phyloP scores from a whole-genome alignment of 1,140 invertebrate species.

The Drosophila murphyi region DNA sequence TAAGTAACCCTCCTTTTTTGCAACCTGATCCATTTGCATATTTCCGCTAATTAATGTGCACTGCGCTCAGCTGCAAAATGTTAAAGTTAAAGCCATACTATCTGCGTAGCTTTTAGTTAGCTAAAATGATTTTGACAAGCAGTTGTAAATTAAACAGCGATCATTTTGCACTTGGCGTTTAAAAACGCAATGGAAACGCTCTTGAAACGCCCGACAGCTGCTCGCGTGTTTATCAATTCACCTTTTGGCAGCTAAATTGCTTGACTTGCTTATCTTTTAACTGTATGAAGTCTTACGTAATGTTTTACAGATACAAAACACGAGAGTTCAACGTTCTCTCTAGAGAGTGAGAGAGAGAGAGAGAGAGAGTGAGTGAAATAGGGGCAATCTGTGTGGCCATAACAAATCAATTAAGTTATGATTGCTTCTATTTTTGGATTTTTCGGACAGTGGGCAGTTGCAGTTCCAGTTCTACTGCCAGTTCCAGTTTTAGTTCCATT shows the following conservation, averaged over 20 bases:
- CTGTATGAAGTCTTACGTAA: conserved; percentile 23
- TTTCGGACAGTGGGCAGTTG: conserved; percentile 18
- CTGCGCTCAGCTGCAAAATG: conserved; percentile 25
- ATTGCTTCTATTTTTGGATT: neutral
- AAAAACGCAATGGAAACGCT: conserved; percentile 23
- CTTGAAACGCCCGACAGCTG: conserved; percentile 8
- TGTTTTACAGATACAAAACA: conserved; percentile 14
- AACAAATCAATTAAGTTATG: conserved; percentile 47
- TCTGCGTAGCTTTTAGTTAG: conserved; percentile 20
- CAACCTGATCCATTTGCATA: conserved; percentile 24
- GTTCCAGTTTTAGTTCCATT: neutral
- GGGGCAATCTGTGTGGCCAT: conserved; percentile 34
- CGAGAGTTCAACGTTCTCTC: conserved; percentile 31
- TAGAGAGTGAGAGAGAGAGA: neutral
- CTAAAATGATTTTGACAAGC: neutral
- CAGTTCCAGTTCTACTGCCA: too few relatives aligned
- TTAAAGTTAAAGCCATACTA: neutral
- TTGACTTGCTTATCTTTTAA: neutral
- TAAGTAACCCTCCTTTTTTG: conserved; percentile 20
- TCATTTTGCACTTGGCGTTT: conserved; percentile 31
- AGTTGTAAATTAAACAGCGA: conserved; percentile 19
- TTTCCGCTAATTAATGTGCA: conserved; percentile 73
- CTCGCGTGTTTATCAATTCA: conserved; percentile 15
- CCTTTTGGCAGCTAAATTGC: conserved; percentile 9
- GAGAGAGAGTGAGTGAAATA: neutral